Evolutionary conservation across 2,113 vertebrate genomes (phyloP).

Genomic region (Tonatia bakeri): DNA sequence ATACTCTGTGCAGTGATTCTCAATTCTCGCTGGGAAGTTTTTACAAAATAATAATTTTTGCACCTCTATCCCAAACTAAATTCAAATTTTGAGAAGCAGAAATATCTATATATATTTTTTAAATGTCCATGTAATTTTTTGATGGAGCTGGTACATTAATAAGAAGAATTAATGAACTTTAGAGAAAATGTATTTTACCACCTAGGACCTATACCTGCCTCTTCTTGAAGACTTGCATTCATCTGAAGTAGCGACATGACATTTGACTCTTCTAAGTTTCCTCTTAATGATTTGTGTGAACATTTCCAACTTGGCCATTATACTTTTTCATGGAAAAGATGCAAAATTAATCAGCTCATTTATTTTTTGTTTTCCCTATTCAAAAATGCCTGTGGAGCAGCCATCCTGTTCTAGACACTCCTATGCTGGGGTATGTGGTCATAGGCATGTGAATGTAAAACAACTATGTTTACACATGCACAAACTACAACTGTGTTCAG

Average conservation of each 20-base stretch:
- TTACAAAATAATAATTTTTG: background rate
- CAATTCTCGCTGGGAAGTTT: background rate
- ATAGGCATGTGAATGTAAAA: background rate
- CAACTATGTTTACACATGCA: background rate
- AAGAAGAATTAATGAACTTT: background rate
- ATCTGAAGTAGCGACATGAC: background rate
- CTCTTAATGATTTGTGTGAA: background rate
- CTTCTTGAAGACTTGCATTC: background rate
- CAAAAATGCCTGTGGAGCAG: background rate
- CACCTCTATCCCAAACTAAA: background rate
- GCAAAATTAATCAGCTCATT: background rate
- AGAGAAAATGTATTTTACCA: background rate
- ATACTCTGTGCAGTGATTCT: background rate
- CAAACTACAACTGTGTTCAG: background rate
- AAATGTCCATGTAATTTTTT: background rate
- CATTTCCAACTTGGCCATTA: background rate
- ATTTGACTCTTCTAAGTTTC: background rate
- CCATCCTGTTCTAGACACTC: background rate
- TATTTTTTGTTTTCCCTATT: background rate
- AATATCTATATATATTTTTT: background rate
- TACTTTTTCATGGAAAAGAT: background rate
- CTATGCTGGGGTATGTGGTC: background rate
- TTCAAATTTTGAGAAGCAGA: background rate
- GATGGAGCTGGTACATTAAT: background rate
- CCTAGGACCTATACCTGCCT: background rate